Percentiles rank a stretch among this genome's conserved stretches.
Conservation (phyloP, 2,113 vertebrate genomes). For the Colius striatus region DNA sequence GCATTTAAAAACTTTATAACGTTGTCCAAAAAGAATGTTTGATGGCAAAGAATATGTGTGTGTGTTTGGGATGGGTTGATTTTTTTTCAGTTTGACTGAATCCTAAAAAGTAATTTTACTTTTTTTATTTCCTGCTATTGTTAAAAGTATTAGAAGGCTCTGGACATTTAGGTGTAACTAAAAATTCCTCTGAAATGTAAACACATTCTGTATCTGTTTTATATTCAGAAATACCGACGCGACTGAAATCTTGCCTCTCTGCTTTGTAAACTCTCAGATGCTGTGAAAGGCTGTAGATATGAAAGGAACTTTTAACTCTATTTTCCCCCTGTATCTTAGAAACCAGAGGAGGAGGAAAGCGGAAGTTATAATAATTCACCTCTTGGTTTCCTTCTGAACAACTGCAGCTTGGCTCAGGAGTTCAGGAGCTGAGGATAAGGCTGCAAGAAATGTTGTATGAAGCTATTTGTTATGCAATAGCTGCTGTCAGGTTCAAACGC, state of each 20-base stretch:
- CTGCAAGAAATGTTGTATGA: background rate
- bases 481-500: background rate
- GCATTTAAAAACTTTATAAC: background rate
- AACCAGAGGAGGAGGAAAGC: background rate
- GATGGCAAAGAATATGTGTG: background rate
- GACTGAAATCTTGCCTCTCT: background rate
- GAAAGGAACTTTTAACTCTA: background rate
- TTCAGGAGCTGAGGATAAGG: background rate
- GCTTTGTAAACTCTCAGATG: background rate
- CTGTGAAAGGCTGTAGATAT: background rate
- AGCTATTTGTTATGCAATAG: background rate
- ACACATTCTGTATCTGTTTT: background rate
- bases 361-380: background rate
- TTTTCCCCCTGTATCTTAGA: background rate
- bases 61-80: background rate
- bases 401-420: background rate
- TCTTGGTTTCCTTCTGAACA: background rate
- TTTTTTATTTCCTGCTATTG: background rate
- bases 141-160: background rate
- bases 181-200: background rate
- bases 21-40: background rate
- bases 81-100: background rate
- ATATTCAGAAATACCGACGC: background rate
- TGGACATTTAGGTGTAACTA: background rate
- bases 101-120: too few relatives aligned